A percentile compares a stretch with the other conserved stretches of the same genome.
Evolutionary conservation across 2,113 vertebrate genomes (phyloP).

Genomic region (Heterocephalus glaber): DNA sequence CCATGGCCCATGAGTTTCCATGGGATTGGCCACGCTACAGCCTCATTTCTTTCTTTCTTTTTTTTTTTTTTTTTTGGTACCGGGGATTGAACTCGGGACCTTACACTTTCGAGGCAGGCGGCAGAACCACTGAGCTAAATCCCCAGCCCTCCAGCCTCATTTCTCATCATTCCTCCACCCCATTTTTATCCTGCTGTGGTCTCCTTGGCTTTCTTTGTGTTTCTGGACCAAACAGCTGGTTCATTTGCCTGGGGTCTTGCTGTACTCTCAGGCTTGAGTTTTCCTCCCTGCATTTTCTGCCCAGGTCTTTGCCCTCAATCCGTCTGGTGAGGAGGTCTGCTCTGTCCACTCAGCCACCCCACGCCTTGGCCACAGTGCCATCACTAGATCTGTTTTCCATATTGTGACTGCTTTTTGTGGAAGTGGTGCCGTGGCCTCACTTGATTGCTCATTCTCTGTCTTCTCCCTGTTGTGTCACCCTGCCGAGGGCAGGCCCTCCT

Average conservation of each 20-base stretch:
- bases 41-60: too few relatives aligned
- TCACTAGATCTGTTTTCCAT: not conserved
- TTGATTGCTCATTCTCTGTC: not conserved
- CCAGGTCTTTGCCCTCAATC: not conserved
- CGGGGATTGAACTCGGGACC: too few relatives aligned
- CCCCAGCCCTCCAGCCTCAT: too few relatives aligned
- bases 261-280: not conserved
- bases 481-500: not conserved
- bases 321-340: not conserved
- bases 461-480: not conserved
- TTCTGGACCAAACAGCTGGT: not conserved
- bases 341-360: not conserved
- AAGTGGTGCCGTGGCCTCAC: not conserved
- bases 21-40: not conserved
- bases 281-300: not conserved
- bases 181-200: not conserved
- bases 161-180: not conserved
- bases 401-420: not conserved
- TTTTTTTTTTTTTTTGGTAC: too few relatives aligned
- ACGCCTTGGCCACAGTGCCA: not conserved
- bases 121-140: too few relatives aligned
- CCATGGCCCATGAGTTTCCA: not conserved
- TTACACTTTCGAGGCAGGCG: too few relatives aligned
- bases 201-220: not conserved
- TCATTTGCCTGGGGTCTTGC: not conserved